These are phyloP conservation scores for Oryzias celebensis DNA, from an alignment of 2,113 vertebrate species.

Conservation along the genomic window DNA sequence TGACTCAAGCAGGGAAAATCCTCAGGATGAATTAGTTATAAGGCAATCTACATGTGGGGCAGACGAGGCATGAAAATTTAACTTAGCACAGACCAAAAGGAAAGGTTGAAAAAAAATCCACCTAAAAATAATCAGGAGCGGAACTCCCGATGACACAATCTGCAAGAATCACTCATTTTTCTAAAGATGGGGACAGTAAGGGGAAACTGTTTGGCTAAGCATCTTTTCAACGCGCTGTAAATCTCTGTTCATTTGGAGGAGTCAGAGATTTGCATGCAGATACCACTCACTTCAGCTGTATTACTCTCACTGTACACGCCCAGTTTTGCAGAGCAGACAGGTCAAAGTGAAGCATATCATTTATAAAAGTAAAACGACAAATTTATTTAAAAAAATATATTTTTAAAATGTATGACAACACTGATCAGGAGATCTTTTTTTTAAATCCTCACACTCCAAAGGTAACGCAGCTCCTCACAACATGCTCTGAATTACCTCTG, in stretches of 20 bases:
- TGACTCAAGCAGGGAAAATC: conserved; percentile 58
- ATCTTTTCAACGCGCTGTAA: conserved; percentile 4
- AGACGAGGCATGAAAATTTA: conserved; percentile 75
- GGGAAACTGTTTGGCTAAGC: conserved; percentile 37
- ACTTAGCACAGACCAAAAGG: conserved; percentile 47
- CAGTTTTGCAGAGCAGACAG: conserved; percentile 48
- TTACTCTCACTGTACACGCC: conserved; percentile 61
- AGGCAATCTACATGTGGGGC: conserved; percentile 67
- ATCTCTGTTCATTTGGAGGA: conserved; percentile 20
- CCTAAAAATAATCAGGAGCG: too few species aligned
- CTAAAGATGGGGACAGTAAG: conserved; percentile 5
- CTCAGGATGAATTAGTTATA: conserved; percentile 74
- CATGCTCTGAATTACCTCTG: conserved; percentile 60
- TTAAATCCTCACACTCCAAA: conserved; percentile 40
- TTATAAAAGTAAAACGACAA: conserved; percentile 22
- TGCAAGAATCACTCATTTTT: conserved; percentile 8
- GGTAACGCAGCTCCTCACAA: conserved; percentile 54
- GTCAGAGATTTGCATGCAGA: conserved; percentile 55
- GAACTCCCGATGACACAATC: conserved; percentile 1
- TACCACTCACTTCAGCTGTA: conserved; percentile 39
- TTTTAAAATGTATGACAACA: conserved; percentile 19
- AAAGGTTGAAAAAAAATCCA: conserved; percentile 9
- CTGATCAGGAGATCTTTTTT: neutral
- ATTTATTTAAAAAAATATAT: neutral
- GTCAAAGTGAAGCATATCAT: conserved; percentile 41